A percentile compares a stretch with the other conserved stretches of the same genome.
phyloP scores from a whole-genome alignment of 2,797 vertebrate species.

The Crypturellus tataupa region DNA sequence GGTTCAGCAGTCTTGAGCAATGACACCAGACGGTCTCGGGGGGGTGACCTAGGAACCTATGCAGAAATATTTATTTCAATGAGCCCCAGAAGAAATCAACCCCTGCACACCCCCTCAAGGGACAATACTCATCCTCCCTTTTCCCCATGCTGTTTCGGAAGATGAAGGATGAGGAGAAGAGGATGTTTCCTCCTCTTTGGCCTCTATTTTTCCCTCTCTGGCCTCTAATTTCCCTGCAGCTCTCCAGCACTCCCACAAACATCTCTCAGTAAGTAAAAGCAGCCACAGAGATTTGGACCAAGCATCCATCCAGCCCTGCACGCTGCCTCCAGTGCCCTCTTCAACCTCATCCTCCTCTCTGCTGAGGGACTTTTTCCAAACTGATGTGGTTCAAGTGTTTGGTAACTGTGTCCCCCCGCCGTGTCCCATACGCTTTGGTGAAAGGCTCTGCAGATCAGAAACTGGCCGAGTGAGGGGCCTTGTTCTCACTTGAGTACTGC shows the following conservation, averaged over 20 bases:
- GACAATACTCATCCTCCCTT: background rate
- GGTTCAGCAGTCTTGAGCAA: background rate
- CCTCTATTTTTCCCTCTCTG: background rate
- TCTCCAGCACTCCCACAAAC: background rate
- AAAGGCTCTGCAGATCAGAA: background rate
- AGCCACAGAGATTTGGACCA: background rate
- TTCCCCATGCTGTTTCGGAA: background rate
- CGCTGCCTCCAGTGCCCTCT: rapidly evolving
- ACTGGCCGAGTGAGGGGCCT: background rate
- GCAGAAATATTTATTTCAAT: background rate
- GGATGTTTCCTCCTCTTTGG: background rate
- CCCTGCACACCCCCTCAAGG: background rate
- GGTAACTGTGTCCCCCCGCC: background rate
- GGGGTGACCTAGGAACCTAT: background rate
- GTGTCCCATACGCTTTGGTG: rapidly evolving
- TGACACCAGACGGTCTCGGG: background rate
- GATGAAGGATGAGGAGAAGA: background rate
- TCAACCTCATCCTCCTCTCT: background rate
- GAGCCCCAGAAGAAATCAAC: background rate
- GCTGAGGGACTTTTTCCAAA: background rate
- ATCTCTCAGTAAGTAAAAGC: background rate
- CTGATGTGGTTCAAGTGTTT: background rate
- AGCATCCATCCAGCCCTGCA: background rate
- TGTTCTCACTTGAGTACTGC: background rate
- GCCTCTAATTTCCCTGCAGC: background rate